Percentiles rank a stretch among this genome's conserved stretches.
phyloP scores from a whole-genome alignment of 2,113 vertebrate genomes.

The Elephantulus edwardii region DNA sequence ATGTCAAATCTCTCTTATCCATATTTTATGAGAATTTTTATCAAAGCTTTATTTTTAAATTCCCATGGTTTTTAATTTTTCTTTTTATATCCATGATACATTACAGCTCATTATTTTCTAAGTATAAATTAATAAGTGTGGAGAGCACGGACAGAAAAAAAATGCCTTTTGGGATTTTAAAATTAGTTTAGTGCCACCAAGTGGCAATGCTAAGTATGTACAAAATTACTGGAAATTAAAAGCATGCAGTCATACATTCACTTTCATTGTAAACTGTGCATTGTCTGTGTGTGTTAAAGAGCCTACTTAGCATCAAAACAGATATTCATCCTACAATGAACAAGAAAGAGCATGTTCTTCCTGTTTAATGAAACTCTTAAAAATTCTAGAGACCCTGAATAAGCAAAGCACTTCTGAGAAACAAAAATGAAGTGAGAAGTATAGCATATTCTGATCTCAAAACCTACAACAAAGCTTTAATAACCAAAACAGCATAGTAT shows the following conservation, averaged over 20 bases:
- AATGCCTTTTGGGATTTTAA: neutral
- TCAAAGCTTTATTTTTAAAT: neutral
- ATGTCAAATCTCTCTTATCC: no score
- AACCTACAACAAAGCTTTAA: no score
- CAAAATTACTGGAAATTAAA: neutral
- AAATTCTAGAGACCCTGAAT: no score
- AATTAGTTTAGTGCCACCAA: slow-evolving; percentile 42
- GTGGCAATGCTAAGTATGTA: neutral
- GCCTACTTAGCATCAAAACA: neutral
- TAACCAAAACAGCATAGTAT: no score
- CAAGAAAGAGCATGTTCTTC: neutral
- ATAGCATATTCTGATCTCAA: no score
- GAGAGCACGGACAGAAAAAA: neutral
- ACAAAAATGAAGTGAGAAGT: no score
- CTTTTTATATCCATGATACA: neutral
- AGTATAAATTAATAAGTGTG: neutral
- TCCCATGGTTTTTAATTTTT: neutral
- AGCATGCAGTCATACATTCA: neutral
- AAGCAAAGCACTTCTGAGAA: no score
- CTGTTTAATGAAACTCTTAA: neutral
- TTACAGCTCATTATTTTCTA: neutral
- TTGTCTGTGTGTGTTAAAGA: neutral
- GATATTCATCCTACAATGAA: neutral
- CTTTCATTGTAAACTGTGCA: neutral
- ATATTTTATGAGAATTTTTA: neutral